Base-by-base conservation (phyloP, 2,113 vertebrate genomes). In the Neolamprologus cancellatus region DNA sequence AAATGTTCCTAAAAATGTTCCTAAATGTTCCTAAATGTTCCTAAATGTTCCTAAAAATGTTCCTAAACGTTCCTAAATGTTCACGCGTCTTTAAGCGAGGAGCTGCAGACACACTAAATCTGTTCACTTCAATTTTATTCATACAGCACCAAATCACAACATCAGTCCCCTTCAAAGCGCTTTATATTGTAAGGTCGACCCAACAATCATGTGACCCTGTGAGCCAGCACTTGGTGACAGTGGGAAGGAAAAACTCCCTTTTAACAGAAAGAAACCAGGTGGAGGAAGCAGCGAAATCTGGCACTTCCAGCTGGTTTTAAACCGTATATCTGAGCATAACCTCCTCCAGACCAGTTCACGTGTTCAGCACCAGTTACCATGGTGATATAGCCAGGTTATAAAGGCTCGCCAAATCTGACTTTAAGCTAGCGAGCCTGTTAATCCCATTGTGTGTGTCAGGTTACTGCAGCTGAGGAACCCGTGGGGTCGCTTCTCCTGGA, bases 401-500 rank as follows among this genome's bases (percentile, higher is more conserved):
- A 69, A 64, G 17, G 18, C 59, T 36, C 17, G 4, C 59, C n/a
- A 28, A 18, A 25, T 18, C 66, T 25, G 36, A 74, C 66, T 46
- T 69, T 41, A 69, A 41, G 34, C 12, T 44, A 15, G 36, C 20
- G 20, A 30, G 25, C 9, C 25, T 18, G 20, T 30, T 48, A 76
- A 76, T 30, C 9, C 15, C 23, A 11, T 25, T 28, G 8, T 54
- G 8, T 46, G 20, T 71, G 3, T 0, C 91, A 99, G 98, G 88
- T 95, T 99, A 3, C 94, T 99, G 55, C 95, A 97, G n/a, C 95
- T 99, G 30, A 96, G 98, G 79, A 99, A 99, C 93, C 98, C 98
- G 0, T 99, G 98, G 98, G 98, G 98, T 6, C 97, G 98, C 20
- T 99, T 99, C 95, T 99, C 98, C 82, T 99, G 98, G 98, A 98